Conservation (phyloP, 1,140 invertebrate genomes). For the Limonius californicus region DNA sequence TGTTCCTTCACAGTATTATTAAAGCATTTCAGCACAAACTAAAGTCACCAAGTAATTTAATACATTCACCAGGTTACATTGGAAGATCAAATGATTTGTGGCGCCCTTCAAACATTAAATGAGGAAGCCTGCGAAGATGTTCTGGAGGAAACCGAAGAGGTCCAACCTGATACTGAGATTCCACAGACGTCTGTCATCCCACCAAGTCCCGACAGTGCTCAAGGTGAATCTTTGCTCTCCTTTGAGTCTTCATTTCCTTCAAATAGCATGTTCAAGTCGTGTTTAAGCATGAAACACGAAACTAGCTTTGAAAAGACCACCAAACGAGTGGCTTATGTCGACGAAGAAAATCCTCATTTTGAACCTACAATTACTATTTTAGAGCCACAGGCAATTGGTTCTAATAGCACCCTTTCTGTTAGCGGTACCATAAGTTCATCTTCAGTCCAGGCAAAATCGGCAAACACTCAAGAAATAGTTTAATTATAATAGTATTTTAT, state of each 20-base stretch:
- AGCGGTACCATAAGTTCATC: not conserved
- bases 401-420: not conserved
- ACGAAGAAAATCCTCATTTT: constrained; percentile 17
- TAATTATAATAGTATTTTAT: not conserved
- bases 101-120: constrained; percentile 84
- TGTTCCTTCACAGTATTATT: not conserved
- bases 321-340: constrained; percentile 19
- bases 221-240: constrained; percentile 39
- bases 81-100: constrained; percentile 92
- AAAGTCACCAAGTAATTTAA: not conserved
- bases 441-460: too few species aligned
- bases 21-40: too few species aligned
- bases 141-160: constrained; percentile 53
- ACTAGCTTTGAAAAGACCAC: not conserved
- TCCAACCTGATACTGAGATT: constrained; percentile 36
- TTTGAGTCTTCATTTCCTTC: not conserved
- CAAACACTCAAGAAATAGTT: not conserved
- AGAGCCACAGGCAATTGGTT: constrained; percentile 20
- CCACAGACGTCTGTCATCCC: constrained; percentile 44
- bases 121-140: constrained; percentile 90
- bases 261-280: not conserved
- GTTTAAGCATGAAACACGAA: not conserved
- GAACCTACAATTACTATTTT: constrained; percentile 33
- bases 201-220: constrained; percentile 42
- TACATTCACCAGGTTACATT: constrained; percentile 68